Evolutionary conservation across 2,797 vertebrate species (phyloP), one percentile per base, ranked within the genome.

Genomic region (Mormyrops boulengeri): DNA sequence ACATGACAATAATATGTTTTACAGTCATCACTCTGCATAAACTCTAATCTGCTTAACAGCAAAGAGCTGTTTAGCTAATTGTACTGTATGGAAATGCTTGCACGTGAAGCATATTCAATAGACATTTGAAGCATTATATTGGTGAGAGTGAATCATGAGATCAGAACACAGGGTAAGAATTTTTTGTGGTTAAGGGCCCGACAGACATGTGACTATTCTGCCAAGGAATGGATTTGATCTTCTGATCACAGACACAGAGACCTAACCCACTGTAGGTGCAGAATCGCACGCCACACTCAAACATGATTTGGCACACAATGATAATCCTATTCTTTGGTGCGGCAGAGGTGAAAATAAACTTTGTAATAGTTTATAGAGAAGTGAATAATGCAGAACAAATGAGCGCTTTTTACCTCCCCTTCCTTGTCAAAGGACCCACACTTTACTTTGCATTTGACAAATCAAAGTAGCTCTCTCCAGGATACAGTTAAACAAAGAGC

Each of bases 291-390:
- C 30, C 73, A 38, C 38, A 44, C 17, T 77, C 73, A 17, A 22
- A 77, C 69, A 38, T 7, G 1, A 77, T 7, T 17, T 19, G 14
- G 2, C n/a, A 6, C 11, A 9, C 14, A 19, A 38, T 77, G 17
- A 77, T 19, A 19, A 19, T 44, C 73, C 6, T 44, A 5, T 80
- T 44, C 73, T 84, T 60, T 34, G 14, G 7, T 38, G 34, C 17
- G 85, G 49, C 49, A 73, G 14, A 73, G 69, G 19, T 84, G 55
- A 88, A 85, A 90, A 60, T 77, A 69, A 34, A 69, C 30, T 34
- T 12, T 69, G 4, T 17, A 73, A 89, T 57, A 38, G 19, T 50
- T 84, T 26, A 88, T n/a, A 80, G 73, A 38, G 73, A 80, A 44
- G 17, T 80, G 73, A 80, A 80, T 80, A 80, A 44, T 80, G 38